Evolutionary conservation across 2,113 vertebrate species (phyloP).

Genomic region (Raja brachyura): DNA sequence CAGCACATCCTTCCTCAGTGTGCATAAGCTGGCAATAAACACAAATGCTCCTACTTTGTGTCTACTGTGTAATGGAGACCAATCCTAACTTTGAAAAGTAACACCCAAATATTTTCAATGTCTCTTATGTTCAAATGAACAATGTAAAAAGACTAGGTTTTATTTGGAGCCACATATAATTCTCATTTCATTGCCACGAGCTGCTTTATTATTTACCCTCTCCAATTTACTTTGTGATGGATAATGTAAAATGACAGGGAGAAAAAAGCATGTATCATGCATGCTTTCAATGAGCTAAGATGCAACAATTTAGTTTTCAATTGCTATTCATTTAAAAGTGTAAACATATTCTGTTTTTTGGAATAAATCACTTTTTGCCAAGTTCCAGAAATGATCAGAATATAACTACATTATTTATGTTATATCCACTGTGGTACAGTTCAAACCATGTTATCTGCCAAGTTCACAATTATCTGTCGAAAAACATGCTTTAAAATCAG

Average conservation of each 20-base stretch:
- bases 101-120: slow-evolving; percentile 10
- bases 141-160: not conserved
- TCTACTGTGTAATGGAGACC: slow-evolving; percentile 7
- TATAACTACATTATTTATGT: slow-evolving; percentile 18
- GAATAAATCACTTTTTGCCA: not conserved
- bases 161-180: not conserved
- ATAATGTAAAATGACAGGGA: not conserved
- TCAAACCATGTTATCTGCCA: not conserved
- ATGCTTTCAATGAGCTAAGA: too few relatives aligned
- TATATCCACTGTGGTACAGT: not conserved
- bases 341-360: not conserved
- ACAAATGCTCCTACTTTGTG: not conserved
- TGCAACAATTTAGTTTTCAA: not conserved
- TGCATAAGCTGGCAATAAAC: not conserved
- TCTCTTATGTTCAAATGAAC: not conserved
- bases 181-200: not conserved
- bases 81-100: not conserved
- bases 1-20: not conserved
- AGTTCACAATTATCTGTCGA: slow-evolving; percentile 2
- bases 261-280: not conserved
- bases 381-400: not conserved
- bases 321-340: not conserved
- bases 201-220: not conserved
- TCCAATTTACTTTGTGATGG: not conserved
- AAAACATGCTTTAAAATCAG: not conserved